Percentiles rank a stretch among this genome's conserved stretches.
Evolutionary conservation across 2,113 vertebrate species (phyloP).

Genomic region (Zeus faber): DNA sequence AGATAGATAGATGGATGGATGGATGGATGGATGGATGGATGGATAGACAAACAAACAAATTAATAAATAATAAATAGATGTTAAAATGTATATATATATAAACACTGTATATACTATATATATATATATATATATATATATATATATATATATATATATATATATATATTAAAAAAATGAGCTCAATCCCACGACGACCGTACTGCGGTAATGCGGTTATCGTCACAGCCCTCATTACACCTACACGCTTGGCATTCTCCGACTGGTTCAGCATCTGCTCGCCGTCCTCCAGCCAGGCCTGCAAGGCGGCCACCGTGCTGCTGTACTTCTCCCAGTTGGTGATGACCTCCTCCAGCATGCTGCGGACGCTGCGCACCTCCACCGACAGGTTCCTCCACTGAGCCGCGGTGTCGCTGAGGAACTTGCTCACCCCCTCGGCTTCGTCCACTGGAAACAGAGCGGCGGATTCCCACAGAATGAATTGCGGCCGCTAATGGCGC

Average conservation of each 20-base stretch:
- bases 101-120: too few species aligned
- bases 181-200: too few species aligned
- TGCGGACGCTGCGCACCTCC: slow-evolving; percentile 92
- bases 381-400: slow-evolving; percentile 95
- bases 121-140: too few species aligned
- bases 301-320: slow-evolving; percentile 86
- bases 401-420: slow-evolving; percentile 86
- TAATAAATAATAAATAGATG: too few species aligned
- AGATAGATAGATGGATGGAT: too few species aligned
- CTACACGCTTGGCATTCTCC: slow-evolving; percentile 88
- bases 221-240: slow-evolving; percentile 7
- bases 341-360: slow-evolving; percentile 97
- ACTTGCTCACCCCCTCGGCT: slow-evolving; percentile 88
- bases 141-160: too few species aligned
- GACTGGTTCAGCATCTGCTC: slow-evolving; percentile 93
- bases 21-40: too few species aligned
- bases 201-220: too few species aligned
- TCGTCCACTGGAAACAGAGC: slow-evolving; percentile 81
- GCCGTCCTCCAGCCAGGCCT: slow-evolving; percentile 96
- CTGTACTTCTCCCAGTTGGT: slow-evolving; percentile 95
- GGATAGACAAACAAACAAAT: too few species aligned
- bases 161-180: too few species aligned
- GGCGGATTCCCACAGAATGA: not conserved
- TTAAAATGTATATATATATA: too few species aligned
- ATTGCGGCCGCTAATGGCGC: too few species aligned